Conservation (phyloP, 2,113 vertebrate genomes). For the Entomyzon cyanotis region DNA sequence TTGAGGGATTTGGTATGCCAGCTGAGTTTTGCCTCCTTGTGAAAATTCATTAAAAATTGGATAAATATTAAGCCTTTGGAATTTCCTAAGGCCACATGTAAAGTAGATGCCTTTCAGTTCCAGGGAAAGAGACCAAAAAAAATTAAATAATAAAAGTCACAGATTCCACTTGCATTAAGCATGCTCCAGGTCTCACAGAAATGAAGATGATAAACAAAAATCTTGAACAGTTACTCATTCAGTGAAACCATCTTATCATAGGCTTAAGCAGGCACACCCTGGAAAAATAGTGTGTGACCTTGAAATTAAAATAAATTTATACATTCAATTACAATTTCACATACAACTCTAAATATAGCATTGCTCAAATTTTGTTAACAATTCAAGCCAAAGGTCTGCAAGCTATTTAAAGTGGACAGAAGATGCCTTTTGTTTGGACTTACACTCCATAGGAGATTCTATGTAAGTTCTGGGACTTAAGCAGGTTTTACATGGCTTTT, state of each 20-base stretch:
- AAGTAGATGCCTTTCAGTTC: not conserved
- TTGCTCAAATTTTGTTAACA: constrained; percentile 1
- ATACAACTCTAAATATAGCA: constrained; percentile 7
- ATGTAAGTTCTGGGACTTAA: not conserved
- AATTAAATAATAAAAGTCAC: not conserved
- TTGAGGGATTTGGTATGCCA: constrained; percentile 16
- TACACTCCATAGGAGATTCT: not conserved
- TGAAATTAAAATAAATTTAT: constrained; percentile 35
- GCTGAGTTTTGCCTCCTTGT: not conserved
- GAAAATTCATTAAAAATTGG: constrained; percentile 46
- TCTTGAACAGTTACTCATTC: constrained; percentile 9
- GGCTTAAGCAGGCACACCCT: constrained; percentile 41
- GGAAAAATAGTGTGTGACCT: constrained; percentile 19
- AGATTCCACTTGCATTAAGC: constrained; percentile 42
- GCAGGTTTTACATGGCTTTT: not conserved
- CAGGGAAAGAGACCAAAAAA: not conserved
- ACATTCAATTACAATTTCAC: not conserved
- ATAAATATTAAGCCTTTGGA: constrained; percentile 33
- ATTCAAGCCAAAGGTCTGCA: not conserved
- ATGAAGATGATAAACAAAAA: constrained; percentile 24
- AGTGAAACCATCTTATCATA: constrained; percentile 13
- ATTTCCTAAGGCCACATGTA: constrained; percentile 12
- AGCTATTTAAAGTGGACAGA: not conserved
- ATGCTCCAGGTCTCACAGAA: not conserved
- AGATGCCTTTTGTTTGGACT: not conserved